These are phyloP conservation scores for Stomatorhinus walkeri DNA, from an alignment of 2,797 vertebrate species.

Conservation along the genomic window DNA sequence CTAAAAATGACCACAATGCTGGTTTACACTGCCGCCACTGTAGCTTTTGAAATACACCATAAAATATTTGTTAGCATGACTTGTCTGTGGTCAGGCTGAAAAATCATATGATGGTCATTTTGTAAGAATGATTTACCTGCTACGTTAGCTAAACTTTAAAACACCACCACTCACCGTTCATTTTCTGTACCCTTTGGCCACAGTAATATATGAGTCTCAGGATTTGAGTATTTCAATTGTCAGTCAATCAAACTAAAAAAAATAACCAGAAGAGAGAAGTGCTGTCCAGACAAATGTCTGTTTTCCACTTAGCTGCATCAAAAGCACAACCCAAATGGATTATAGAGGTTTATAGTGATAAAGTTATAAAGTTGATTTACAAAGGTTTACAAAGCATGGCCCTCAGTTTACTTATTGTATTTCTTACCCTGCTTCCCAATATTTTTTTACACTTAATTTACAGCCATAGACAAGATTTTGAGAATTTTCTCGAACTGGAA, in stretches of 20 bases:
- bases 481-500: not conserved
- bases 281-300: not conserved
- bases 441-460: not conserved
- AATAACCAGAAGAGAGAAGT: not conserved
- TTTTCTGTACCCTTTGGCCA: not conserved
- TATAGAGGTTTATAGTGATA: not conserved
- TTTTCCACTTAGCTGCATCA: not conserved
- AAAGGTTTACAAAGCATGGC: not conserved
- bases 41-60: not conserved
- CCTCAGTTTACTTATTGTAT: not conserved
- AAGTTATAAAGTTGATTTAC: not conserved
- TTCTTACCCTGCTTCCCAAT: not conserved
- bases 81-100: not conserved
- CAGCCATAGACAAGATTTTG: not conserved
- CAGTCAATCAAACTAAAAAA: not conserved
- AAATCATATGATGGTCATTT: not conserved
- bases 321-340: not conserved
- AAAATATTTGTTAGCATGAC: not conserved
- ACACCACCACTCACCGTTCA: not conserved
- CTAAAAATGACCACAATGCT: not conserved
- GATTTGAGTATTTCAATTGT: not conserved
- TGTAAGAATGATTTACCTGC: not conserved
- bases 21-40: not conserved
- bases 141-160: not conserved
- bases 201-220: not conserved